Conservation (phyloP, 2,888 invertebrate genomes). For the Cyrtodaria siliqua region DNA sequence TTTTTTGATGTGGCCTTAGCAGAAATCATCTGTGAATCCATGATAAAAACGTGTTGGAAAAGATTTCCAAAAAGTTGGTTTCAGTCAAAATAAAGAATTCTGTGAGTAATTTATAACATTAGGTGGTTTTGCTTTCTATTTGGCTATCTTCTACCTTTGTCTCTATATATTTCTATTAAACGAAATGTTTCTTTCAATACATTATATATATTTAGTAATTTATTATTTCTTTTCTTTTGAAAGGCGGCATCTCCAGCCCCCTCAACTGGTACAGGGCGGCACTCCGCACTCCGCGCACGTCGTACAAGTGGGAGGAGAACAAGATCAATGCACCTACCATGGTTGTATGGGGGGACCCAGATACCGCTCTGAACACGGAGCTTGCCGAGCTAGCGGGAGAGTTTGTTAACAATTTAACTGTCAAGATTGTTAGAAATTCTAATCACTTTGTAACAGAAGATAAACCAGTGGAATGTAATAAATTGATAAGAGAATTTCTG, state of each 20-base stretch:
- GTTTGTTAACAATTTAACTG: slow-evolving; percentile 89
- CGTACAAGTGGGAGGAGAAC: neutral
- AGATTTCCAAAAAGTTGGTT: too few relatives aligned
- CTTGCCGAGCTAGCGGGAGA: slow-evolving; percentile 60
- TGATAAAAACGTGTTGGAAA: too few relatives aligned
- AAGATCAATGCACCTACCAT: slow-evolving; percentile 64
- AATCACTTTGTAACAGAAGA: slow-evolving; percentile 93
- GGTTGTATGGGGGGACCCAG: slow-evolving; percentile 76
- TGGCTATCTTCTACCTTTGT: too few relatives aligned
- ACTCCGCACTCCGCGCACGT: slow-evolving; percentile 18
- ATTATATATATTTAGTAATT: too few relatives aligned
- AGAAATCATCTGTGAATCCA: too few relatives aligned
- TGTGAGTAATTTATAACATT: too few relatives aligned
- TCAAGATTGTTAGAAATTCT: slow-evolving; percentile 89
- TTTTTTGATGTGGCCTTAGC: too few relatives aligned
- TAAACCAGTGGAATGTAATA: slow-evolving; percentile 89
- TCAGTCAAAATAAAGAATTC: too few relatives aligned
- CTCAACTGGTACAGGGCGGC: slow-evolving; percentile 91
- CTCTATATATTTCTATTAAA: too few relatives aligned
- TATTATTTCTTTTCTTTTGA: too few relatives aligned
- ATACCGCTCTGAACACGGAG: slow-evolving; percentile 65
- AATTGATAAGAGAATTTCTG: slow-evolving; percentile 88
- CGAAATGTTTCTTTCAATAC: too few relatives aligned
- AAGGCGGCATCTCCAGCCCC: slow-evolving; percentile 91
- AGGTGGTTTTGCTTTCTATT: too few relatives aligned